phyloP scores from a whole-genome alignment of 2,113 vertebrate species.

The Chamaea fasciata region DNA sequence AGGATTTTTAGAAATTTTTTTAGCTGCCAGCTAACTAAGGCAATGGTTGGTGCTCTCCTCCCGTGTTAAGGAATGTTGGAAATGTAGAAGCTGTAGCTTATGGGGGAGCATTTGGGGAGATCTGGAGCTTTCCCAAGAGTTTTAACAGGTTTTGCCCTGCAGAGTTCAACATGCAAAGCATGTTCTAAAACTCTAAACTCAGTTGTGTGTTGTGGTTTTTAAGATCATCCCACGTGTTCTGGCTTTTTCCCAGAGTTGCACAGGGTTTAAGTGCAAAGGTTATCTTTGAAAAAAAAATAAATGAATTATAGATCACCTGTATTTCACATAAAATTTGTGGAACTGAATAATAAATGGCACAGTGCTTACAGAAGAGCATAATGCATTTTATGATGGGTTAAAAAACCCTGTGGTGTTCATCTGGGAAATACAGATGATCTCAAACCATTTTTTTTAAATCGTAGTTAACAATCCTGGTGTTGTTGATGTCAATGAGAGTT shows the following conservation, averaged over 20 bases:
- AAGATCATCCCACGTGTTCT: neutral
- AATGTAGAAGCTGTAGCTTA: neutral
- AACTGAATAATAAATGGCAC: neutral
- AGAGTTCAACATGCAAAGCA: neutral
- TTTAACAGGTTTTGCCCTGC: neutral
- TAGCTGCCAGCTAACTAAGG: neutral
- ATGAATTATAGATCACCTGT: neutral
- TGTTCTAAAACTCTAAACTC: neutral
- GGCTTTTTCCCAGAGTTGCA: neutral
- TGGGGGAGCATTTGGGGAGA: neutral
- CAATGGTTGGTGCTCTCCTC: neutral
- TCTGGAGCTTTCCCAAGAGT: neutral
- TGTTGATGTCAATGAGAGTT: neutral
- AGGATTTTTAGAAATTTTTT: neutral
- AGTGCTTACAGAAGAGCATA: neutral
- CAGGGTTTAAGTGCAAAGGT: constrained; percentile 22
- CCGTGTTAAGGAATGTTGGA: neutral
- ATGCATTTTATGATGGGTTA: neutral
- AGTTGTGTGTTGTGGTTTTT: neutral
- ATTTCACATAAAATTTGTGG: neutral
- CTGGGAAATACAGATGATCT: neutral
- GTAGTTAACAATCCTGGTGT: neutral
- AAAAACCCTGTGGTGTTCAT: neutral
- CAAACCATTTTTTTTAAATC: neutral
- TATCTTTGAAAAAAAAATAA: neutral